Evolutionary conservation across 1,140 invertebrate genomes (phyloP), one percentile per base, ranked within the genome.

Genomic region (Drosophila suzukii): DNA sequence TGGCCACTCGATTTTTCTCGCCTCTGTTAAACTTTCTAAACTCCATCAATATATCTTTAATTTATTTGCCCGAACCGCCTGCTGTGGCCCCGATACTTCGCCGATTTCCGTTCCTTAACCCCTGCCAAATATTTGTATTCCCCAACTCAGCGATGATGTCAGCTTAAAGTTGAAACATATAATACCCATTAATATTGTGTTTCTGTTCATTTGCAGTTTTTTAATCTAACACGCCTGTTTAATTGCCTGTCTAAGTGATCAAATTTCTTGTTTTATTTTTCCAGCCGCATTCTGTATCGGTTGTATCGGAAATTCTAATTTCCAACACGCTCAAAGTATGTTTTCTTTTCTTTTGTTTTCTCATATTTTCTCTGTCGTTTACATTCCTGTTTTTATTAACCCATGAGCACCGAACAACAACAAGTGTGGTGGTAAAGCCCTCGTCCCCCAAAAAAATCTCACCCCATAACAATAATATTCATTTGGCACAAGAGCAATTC

Each of bases 251-350:
- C 39, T 75, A 54, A 66, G 61, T 68, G 61, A 68, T 68, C 61
- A 66, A 38, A 57, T 75, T 56, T 65, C 46, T 66, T 61, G 34
- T 60, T 76, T 41, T 83, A 75, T 88, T 72, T 89, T 88, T 88
- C 60, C 83, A 88, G 83, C 71, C 79, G 59, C 81, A 78, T 67
- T 88, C 83, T 74, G 83, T 71, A 71, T 88, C 83, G 82, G 84
- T 88, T 74, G 83, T 88, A 83, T 88, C 84, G 78, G 75, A 88
- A 73, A 88, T 88, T 77, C 84, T 88, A 62, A 88, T 89, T 50
- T 79, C 71, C 84, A 76, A 83, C 84, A 88, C 84, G 76, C 79
- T 84, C 79, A 88, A 88, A 88, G 83, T 88, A 88, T 71, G 80
- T 88, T 79, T 75, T 73, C 44, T 44, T 54, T 82, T 76, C 61